Evolutionary conservation across 2,113 vertebrate species (phyloP).

Genomic region (Oxygymnocypris stewartii): DNA sequence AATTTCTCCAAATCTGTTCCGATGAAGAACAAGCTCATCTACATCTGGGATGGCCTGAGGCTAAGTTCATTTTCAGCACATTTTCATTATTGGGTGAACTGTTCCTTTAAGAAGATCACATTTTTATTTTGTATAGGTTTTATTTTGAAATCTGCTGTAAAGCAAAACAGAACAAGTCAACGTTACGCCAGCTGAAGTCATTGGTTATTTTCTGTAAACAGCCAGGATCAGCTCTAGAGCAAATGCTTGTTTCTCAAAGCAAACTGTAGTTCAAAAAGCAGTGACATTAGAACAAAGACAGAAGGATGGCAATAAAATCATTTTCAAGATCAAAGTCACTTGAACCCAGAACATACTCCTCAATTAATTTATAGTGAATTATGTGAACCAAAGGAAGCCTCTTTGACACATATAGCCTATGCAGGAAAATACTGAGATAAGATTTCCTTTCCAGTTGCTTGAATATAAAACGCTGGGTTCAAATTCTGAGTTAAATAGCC

Average conservation of each 20-base stretch:
- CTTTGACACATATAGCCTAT: background rate
- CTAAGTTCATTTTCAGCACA: too few species aligned
- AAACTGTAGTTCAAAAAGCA: background rate
- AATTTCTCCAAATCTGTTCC: too few species aligned
- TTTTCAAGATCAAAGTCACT: background rate
- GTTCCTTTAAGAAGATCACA: too few species aligned
- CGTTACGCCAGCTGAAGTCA: background rate
- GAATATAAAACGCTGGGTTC: background rate
- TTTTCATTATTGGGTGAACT: too few species aligned
- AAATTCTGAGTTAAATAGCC: conserved; percentile 21
- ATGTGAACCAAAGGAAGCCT: background rate
- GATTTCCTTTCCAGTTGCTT: background rate
- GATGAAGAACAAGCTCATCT: too few species aligned
- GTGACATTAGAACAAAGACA: background rate
- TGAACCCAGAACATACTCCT: background rate
- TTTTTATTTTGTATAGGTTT: too few species aligned
- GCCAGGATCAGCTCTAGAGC: background rate
- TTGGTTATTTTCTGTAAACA: background rate
- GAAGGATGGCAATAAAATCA: background rate
- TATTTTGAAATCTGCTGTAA: background rate
- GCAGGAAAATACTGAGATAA: background rate
- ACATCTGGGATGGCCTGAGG: too few species aligned
- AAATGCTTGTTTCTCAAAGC: background rate
- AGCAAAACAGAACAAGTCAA: background rate
- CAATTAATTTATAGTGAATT: background rate